Percentiles rank a stretch among this genome's conserved stretches.
Conservation (phyloP, 2,888 invertebrate species). For the Encarsia formosa region DNA sequence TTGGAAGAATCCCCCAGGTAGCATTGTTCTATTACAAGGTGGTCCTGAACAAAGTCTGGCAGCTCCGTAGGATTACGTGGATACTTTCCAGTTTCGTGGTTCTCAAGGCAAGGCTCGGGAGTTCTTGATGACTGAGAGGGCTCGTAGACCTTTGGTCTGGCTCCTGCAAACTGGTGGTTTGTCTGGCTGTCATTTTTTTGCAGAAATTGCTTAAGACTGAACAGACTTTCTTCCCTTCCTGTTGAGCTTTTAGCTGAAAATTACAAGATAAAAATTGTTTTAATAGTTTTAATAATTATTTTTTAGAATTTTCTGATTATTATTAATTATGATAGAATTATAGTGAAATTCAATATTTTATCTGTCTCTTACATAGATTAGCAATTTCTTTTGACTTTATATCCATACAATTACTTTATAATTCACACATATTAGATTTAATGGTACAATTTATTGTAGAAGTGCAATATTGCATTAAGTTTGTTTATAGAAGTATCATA, state of each 20-base stretch:
- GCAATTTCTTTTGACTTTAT: no score
- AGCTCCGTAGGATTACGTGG: slow-evolving; percentile 62
- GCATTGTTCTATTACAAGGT: slow-evolving; percentile 76
- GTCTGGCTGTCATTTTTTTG: slow-evolving; percentile 63
- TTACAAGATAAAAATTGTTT: no score
- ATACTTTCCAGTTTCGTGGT: slow-evolving; percentile 54
- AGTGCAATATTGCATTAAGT: no score
- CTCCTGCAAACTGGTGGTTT: slow-evolving; percentile 68
- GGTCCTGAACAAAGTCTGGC: slow-evolving; percentile 87
- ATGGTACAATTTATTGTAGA: no score
- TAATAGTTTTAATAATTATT: no score
- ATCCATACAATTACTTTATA: no score
- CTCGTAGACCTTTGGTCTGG: slow-evolving; percentile 70
- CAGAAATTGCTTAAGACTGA: slow-evolving; percentile 82
- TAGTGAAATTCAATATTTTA: no score
- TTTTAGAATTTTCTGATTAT: no score
- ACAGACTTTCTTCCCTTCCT: slow-evolving; percentile 70
- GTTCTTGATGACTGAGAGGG: slow-evolving; percentile 42
- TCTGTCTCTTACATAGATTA: no score
- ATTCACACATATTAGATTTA: no score
- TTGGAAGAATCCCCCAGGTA: slow-evolving; percentile 54
- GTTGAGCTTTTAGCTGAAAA: slow-evolving; percentile 31
- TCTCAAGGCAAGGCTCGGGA: slow-evolving; percentile 54
- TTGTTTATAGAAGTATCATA: no score
- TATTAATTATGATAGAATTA: no score